These are phyloP conservation scores for Urophycis tenuis DNA, from an alignment of 2,797 vertebrate genomes.

Conservation along the genomic window DNA sequence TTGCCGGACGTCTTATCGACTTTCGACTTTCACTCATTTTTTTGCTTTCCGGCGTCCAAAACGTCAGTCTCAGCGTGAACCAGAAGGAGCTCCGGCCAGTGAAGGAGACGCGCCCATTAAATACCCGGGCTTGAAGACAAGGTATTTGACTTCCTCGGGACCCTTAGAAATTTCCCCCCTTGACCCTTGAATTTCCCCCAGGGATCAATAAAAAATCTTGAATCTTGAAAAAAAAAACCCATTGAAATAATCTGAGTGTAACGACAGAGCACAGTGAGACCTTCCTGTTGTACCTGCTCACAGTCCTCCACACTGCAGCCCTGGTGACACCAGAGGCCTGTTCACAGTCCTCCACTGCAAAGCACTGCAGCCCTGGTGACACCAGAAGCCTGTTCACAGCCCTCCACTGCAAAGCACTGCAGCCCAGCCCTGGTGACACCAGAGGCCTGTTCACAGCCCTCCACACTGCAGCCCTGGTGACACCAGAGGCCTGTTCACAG, in stretches of 20 bases:
- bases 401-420: no score
- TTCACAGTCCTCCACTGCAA: no score
- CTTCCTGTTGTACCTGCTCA: constrained; percentile 12
- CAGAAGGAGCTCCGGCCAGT: neutral
- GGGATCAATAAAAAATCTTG: no score
- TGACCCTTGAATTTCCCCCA: no score
- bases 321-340: constrained; percentile 41
- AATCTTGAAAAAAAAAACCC: no score
- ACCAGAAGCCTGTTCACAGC: constrained; percentile 42
- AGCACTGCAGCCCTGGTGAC: constrained; percentile 30
- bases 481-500: constrained; percentile 42
- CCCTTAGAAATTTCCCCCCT: no score
- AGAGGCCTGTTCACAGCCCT: constrained; percentile 40
- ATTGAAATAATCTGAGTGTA: constrained; percentile 15
- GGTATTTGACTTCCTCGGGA: neutral
- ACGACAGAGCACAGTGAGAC: constrained; percentile 22
- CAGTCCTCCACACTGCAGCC: constrained; percentile 16
- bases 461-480: constrained; percentile 30
- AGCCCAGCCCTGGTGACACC: constrained; percentile 36
- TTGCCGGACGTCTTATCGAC: neutral
- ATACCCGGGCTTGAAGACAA: neutral
- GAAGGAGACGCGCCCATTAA: neutral
- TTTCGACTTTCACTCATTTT: neutral
- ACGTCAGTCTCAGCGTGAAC: neutral
- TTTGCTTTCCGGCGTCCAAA: neutral